Percentiles rank a stretch among this genome's conserved stretches.
Evolutionary conservation across 1,140 invertebrate genomes (phyloP).

Genomic region (Heliconius himera): DNA sequence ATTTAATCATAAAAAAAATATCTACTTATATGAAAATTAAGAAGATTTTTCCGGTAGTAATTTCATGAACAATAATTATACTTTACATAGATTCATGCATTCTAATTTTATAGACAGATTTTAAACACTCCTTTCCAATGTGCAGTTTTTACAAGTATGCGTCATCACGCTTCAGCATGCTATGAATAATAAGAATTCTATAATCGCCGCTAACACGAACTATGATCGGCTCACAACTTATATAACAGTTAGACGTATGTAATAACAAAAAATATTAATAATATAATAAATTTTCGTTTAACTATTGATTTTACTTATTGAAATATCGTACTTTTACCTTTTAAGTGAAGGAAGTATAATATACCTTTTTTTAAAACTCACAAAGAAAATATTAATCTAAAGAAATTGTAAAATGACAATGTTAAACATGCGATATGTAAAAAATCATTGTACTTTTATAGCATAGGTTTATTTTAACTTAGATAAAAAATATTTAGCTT

Average conservation of each 20-base stretch:
- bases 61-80: neutral
- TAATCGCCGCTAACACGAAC: conserved; percentile 4
- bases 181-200: conserved; percentile 25
- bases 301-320: neutral
- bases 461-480: too few species aligned
- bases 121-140: conserved; percentile 17
- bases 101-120: neutral
- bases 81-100: neutral
- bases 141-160: conserved; percentile 22
- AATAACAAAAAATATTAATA: neutral
- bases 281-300: neutral
- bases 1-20: neutral
- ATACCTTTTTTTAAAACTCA: too few species aligned
- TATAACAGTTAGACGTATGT: conserved; percentile 3
- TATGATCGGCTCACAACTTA: neutral
- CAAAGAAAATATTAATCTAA: too few species aligned
- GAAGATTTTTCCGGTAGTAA: neutral
- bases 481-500: too few species aligned
- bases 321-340: too few species aligned
- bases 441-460: too few species aligned
- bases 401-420: too few species aligned
- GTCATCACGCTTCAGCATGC: conserved; percentile 24
- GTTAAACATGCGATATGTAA: too few species aligned
- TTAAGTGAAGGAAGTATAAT: too few species aligned
- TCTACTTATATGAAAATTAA: neutral